Percentiles rank a stretch among this genome's conserved stretches.
Evolutionary conservation across 2,113 vertebrate genomes (phyloP).

Genomic region (Hippocampus comes): DNA sequence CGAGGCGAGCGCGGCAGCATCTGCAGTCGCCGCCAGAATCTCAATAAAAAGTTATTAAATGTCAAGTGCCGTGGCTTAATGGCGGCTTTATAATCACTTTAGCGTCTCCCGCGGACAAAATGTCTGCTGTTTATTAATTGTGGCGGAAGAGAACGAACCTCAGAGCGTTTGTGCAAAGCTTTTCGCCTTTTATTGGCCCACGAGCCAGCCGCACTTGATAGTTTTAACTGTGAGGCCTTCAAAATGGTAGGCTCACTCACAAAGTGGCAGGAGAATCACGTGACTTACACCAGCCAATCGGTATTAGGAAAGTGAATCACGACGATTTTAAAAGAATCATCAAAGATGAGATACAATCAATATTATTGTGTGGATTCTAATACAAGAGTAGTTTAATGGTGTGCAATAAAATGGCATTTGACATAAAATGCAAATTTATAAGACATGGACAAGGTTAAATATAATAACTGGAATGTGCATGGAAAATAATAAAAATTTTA

Average conservation of each 20-base stretch:
- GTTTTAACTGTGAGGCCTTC: not conserved
- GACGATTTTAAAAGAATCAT: not conserved
- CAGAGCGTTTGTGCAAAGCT: not conserved
- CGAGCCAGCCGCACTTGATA: not conserved
- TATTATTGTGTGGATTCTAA: not conserved
- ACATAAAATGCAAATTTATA: not conserved
- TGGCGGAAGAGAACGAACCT: not conserved
- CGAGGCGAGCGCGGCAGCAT: not conserved
- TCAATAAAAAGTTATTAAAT: not conserved
- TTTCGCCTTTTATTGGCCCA: not conserved
- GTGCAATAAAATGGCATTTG: no score
- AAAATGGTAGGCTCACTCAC: not conserved
- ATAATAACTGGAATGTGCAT: no score
- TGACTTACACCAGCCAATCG: not conserved
- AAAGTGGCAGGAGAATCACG: not conserved
- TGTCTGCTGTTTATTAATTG: slow-evolving; percentile 8
- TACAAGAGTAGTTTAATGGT: not conserved
- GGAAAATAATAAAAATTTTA: no score
- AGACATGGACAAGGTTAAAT: no score
- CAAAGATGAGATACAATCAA: not conserved
- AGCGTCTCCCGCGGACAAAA: slow-evolving; percentile 4
- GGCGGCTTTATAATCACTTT: slow-evolving; percentile 1
- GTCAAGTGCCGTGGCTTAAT: slow-evolving; percentile 11
- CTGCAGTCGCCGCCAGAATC: not conserved
- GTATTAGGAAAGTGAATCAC: not conserved